Percentiles rank a stretch among this genome's conserved stretches.
These are phyloP conservation scores for Arnoldichthys spilopterus DNA, from an alignment of 2,797 vertebrate genomes.

Conservation along the genomic window DNA sequence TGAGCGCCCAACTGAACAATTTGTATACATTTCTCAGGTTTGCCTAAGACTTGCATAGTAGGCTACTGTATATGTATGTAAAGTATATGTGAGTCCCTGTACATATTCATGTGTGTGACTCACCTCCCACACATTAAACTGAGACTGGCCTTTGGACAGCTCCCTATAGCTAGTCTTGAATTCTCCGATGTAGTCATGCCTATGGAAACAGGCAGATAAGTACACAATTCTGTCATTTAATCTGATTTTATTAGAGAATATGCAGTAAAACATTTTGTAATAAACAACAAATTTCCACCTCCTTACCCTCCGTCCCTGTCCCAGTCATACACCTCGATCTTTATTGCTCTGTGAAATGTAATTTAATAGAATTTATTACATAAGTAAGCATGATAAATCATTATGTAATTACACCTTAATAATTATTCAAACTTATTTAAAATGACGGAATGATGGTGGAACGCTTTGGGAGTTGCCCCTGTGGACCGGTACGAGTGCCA, in stretches of 20 bases:
- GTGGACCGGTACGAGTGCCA: too few species aligned
- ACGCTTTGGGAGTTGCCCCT: too few species aligned
- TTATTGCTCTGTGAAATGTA: constrained; percentile 84
- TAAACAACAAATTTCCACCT: background rate
- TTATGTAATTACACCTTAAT: background rate
- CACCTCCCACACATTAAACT: constrained; percentile 97
- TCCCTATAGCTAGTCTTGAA: constrained; percentile 98
- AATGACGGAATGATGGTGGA: too few species aligned
- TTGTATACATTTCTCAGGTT: too few species aligned
- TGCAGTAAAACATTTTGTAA: background rate
- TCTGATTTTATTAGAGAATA: background rate
- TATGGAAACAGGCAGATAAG: constrained; percentile 62
- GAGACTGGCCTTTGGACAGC: constrained; percentile 91
- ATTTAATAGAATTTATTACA: background rate
- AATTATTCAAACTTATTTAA: background rate
- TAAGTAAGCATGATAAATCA: background rate
- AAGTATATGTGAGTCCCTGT: background rate
- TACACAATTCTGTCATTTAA: background rate
- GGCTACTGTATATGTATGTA: too few species aligned
- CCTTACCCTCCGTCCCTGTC: constrained; percentile 92
- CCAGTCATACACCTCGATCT: constrained; percentile 94
- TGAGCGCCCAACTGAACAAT: too few species aligned
- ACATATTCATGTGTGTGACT: constrained; percentile 48
- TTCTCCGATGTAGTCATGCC: constrained; percentile 97
- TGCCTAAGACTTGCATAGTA: too few species aligned